phyloP scores from a whole-genome alignment of 2,888 invertebrate genomes.

The Blomia tropicalis region DNA sequence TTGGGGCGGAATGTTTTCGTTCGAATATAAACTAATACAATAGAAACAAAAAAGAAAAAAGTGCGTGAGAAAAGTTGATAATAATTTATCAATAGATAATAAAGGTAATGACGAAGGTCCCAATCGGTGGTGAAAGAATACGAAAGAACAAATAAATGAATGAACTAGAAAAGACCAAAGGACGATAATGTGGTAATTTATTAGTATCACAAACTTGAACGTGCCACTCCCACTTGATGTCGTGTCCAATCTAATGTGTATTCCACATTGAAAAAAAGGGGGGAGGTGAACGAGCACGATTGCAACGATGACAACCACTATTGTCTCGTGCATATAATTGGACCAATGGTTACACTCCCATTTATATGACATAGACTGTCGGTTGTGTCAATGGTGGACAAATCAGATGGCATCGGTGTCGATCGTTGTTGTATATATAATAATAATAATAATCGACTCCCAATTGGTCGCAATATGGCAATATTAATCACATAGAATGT shows the following conservation, averaged over 20 bases:
- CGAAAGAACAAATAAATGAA: slow-evolving; percentile 5
- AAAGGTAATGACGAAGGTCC: slow-evolving; percentile 17
- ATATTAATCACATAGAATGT: not conserved
- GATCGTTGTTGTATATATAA: too few relatives aligned
- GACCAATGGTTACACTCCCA: too few relatives aligned
- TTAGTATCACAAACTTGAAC: slow-evolving; percentile 1
- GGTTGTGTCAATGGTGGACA: too few relatives aligned
- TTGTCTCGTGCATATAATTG: too few relatives aligned
- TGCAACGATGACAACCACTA: too few relatives aligned
- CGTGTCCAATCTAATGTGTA: not conserved
- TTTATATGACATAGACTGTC: too few relatives aligned
- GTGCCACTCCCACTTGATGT: not conserved
- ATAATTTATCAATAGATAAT: slow-evolving; percentile 19
- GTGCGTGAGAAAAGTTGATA: slow-evolving; percentile 19
- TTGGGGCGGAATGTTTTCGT: too few relatives aligned
- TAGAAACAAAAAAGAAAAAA: not conserved
- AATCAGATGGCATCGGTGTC: too few relatives aligned
- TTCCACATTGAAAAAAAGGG: not conserved
- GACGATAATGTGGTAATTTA: slow-evolving; percentile 16
- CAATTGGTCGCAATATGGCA: not conserved
- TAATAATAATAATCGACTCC: too few relatives aligned
- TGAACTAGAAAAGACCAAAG: not conserved
- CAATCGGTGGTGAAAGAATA: not conserved
- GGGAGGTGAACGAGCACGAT: not conserved
- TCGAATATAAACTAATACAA: too few relatives aligned